Percentiles rank a stretch among this genome's conserved stretches.
These are phyloP conservation scores for Eretmocerus hayati DNA, from an alignment of 2,888 invertebrate genomes.

Conservation along the genomic window DNA sequence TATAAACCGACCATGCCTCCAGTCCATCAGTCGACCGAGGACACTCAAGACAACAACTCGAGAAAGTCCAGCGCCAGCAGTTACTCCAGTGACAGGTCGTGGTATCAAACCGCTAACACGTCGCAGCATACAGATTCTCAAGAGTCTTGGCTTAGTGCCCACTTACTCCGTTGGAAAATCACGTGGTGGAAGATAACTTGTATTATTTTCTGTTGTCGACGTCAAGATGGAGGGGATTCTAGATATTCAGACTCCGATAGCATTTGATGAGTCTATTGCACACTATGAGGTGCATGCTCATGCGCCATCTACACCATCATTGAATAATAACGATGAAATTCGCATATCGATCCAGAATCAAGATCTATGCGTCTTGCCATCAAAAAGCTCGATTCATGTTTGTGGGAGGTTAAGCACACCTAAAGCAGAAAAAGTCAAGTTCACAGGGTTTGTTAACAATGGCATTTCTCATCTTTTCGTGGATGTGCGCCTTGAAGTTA, in stretches of 20 bases:
- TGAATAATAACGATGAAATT: constrained; percentile 21
- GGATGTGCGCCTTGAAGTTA: background rate
- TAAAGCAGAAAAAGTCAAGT: constrained; percentile 1
- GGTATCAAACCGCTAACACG: background rate
- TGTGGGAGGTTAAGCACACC: background rate
- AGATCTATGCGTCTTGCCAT: constrained; percentile 17
- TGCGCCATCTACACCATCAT: constrained; percentile 11
- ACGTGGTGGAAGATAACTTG: background rate
- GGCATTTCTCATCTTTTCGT: constrained; percentile 13
- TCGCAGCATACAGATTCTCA: constrained; percentile 1
- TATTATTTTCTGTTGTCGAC: background rate
- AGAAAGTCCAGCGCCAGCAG: too few relatives aligned
- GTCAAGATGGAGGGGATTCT: constrained; percentile 1
- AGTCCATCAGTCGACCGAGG: background rate
- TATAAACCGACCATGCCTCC: background rate
- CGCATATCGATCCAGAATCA: constrained; percentile 18
- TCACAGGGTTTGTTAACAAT: constrained; percentile 8
- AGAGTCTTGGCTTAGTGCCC: background rate
- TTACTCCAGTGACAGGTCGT: too few relatives aligned
- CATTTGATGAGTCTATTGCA: background rate
- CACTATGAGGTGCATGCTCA: constrained; percentile 19
- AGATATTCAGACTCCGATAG: background rate
- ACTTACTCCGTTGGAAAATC: background rate
- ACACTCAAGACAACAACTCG: constrained; percentile 14
- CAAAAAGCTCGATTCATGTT: constrained; percentile 16